Base-by-base conservation (phyloP, 2,113 vertebrate species). In the human region DNA sequence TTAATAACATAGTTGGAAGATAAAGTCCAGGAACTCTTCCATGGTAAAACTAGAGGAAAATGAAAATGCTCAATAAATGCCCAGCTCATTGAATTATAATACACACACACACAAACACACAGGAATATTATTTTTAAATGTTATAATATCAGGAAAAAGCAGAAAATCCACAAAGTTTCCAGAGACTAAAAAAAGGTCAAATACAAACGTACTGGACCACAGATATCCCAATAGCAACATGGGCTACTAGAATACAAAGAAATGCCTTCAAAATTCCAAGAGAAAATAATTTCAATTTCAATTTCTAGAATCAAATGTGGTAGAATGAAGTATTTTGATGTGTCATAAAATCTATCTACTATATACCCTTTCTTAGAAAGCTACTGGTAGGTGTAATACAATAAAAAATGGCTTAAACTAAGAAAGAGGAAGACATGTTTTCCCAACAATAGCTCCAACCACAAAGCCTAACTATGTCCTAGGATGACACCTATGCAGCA, bases 11-110 rank as follows among this genome's bases (percentile, higher is more conserved):
- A 30, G 10, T 38, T 66, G 27, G 9, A 72, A 82, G 16, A 30
- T 52, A 87, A 92, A 50, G 18, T 94, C 48, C 48, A 70, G 25
- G 3, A 84, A 89, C 25, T 30, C 17, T 89, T 25, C n/a, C 25
- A 4, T 66, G 86, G 50, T 50, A 92, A 96, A 35, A 35, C 35
- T 80, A 78, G 94, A 83, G 17, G 30, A 79, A 96, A 95, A 86
- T 38, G 35, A 76, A 91, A 85, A 25, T 0, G 0, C 25, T 72
- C 9, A n/a, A 23, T 81, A 27, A 87, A 45, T 90, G 14, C 11
- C 38, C 3, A 86, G n/a, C 3, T 1, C 7, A 0, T 7, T 70
- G 6, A 78, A 72, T n/a, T 86, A 59, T 84, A 86, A 76, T 6
- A 89, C 18, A 83, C 90, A 83, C 2, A 86, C 18, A 55, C 18